Evolutionary conservation across 2,113 vertebrate genomes (phyloP), one percentile per base, ranked within the genome.

Genomic region (Ageneiosus marmoratus): DNA sequence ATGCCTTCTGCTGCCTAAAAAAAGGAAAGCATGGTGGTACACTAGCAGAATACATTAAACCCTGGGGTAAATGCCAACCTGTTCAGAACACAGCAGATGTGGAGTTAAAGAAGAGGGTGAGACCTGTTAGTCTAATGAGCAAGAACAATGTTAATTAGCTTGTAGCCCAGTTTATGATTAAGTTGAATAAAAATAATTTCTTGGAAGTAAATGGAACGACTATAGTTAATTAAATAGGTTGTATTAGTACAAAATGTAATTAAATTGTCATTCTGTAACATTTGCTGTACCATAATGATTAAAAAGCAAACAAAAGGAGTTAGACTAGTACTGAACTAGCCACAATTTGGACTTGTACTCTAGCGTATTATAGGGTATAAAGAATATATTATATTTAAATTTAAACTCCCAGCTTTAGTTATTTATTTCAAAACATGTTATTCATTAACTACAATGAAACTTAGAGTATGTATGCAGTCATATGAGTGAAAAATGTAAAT

Each of bases 1-100:
- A 95, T 48, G 93, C 94, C 87, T 88, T 92, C 84, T 95, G 94
- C 87, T 95, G 94, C 91, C 93, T 94, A 20, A 37, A 51, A 76
- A 10, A 72, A 32, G 24, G 34, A 50, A 87, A 60, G 81, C 15
- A 55, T 32, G 56, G 55, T 29, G 29, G 79, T 46, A 86, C 84
- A 77, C 29, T 84, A 70, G 90, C 89, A 72, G 88, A 89, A 89
- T 87, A 72, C 9, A 86, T 93, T 88, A 91, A 84, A 6, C 85
- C 87, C 44, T 48, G 27, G 18, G 44, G 13, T 56, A n/a, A 27
- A 72, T 29, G 34, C 48, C 27, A 22, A 37, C 27, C 0, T 67
- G 29, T 10, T 53, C 46, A 62, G 24, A 46, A 73, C 44, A 48
- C 69, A 73, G 69, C 69, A 73, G 69, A 73, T 29, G 69, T 29